Evolutionary conservation across 1,140 invertebrate species (phyloP), one percentile per base, ranked within the genome.

Genomic region (Drosophila repletoides): DNA sequence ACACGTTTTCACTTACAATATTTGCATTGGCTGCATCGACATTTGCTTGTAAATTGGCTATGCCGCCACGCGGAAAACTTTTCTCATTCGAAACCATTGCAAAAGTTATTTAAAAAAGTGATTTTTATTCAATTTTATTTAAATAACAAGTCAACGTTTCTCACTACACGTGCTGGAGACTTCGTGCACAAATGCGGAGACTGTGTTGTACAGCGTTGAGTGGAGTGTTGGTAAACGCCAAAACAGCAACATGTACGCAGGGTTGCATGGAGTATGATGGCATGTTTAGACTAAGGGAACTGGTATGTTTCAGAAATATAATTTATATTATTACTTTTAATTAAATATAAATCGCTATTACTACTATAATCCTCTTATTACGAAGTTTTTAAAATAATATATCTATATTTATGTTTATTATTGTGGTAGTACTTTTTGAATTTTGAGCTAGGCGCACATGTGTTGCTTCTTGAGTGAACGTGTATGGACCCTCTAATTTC

Each of bases 61-160:
- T 65, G 29, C 89, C 89, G n/a, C 89, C 89, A 1, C 89, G 89
- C 43, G 89, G 89, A 67, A 90, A 90, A 40, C 79, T 89, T 45
- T 88, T 88, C 9, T 90, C 89, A 4, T 34, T 65, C 0, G 75
- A 60, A 17, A 63, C 56, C 79, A 83, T 83, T 12, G 4, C 14
- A 26, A 21, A 38, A 28, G 33, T 3, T 31, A 14, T 64, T 24
- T 17, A 40, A 43, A 3, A 40, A n/a, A n/a, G n/a, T n/a, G n/a
- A n/a, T n/a, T n/a, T n/a, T n/a, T 5, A 12, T 34, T 55, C 36
- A 38, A 63, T 15, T 24, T n/a, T 29, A 19, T 63, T 84, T 51
- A 49, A 75, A 75, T 40, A 53, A 36, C 31, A 38, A 52, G 31
- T 43, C 58, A 80, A 80, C 65, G 65, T 80, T n/a, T 76, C 55